phyloP scores from a whole-genome alignment of 2,797 vertebrate species.

The Rhinophrynus dorsalis region DNA sequence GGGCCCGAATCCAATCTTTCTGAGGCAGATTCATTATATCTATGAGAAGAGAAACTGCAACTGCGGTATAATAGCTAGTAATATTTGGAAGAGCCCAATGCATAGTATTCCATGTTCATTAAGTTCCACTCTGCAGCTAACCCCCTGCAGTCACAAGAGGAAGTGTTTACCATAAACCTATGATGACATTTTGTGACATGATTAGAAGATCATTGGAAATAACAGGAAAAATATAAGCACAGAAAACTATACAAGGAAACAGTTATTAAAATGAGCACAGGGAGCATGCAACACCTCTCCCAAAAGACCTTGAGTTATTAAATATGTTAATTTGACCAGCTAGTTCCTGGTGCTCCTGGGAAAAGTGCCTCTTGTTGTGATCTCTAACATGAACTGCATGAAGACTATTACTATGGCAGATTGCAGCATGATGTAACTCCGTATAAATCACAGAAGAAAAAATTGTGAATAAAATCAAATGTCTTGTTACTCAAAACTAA shows the following conservation, averaged over 20 bases:
- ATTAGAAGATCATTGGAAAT: slow-evolving; percentile 1
- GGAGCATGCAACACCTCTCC: slow-evolving; percentile 16
- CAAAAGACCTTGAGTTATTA: slow-evolving; percentile 42
- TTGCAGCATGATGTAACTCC: slow-evolving; percentile 30
- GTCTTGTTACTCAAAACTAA: not conserved
- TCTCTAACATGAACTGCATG: slow-evolving; percentile 17
- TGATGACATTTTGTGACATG: slow-evolving; percentile 7
- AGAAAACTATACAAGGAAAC: slow-evolving; percentile 3
- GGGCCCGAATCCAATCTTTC: too few species aligned
- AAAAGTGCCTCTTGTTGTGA: slow-evolving; percentile 35
- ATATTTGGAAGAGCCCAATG: too few species aligned
- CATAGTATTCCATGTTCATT: too few species aligned
- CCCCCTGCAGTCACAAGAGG: not conserved
- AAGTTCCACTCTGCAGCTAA: not conserved
- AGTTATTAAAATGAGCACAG: not conserved
- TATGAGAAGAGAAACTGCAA: too few species aligned
- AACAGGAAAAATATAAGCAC: slow-evolving; percentile 20
- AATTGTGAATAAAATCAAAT: not conserved
- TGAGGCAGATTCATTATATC: too few species aligned
- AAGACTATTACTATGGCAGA: slow-evolving; percentile 47
- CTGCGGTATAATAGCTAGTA: too few species aligned
- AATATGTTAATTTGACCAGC: slow-evolving; percentile 50
- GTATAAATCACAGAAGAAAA: not conserved
- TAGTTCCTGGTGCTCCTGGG: slow-evolving; percentile 33
- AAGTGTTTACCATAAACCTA: slow-evolving; percentile 13